A percentile compares a stretch with the other conserved stretches of the same genome.
Conservation (phyloP, 2,113 vertebrate genomes). For the Istiophorus platypterus region DNA sequence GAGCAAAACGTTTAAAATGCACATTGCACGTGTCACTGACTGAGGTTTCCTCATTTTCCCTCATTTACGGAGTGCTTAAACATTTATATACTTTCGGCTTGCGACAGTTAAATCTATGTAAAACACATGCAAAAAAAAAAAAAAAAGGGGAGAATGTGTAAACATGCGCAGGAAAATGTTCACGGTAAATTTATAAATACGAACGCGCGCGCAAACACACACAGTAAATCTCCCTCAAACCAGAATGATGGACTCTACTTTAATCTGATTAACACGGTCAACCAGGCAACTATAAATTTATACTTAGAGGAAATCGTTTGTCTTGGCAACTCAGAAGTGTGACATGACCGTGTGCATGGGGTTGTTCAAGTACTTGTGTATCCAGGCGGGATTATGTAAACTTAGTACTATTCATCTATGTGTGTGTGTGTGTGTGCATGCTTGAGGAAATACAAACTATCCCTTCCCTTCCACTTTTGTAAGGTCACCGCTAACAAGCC, state of each 20-base stretch:
- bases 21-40: background rate
- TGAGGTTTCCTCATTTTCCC: constrained; percentile 10
- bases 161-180: constrained; percentile 5
- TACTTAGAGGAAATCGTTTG: constrained; percentile 60
- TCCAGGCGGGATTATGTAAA: constrained; percentile 60
- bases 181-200: constrained; percentile 30
- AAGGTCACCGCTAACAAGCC: constrained; percentile 76
- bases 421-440: constrained; percentile 26
- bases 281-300: constrained; percentile 64
- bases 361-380: constrained; percentile 54
- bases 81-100: background rate
- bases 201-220: too few species aligned
- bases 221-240: constrained; percentile 51
- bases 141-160: background rate
- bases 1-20: background rate
- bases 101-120: background rate
- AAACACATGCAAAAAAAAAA: constrained; percentile 9
- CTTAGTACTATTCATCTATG: constrained; percentile 32
- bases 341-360: constrained; percentile 46
- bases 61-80: constrained; percentile 30
- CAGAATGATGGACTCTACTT: constrained; percentile 57
- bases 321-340: constrained; percentile 63
- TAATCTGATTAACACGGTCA: constrained; percentile 75
- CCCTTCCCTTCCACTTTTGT: constrained; percentile 67
- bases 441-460: constrained; percentile 62